A percentile compares a stretch with the other conserved stretches of the same genome.
Evolutionary conservation across 2,113 vertebrate genomes (phyloP).

Genomic region (Amphilophus citrinellus): DNA sequence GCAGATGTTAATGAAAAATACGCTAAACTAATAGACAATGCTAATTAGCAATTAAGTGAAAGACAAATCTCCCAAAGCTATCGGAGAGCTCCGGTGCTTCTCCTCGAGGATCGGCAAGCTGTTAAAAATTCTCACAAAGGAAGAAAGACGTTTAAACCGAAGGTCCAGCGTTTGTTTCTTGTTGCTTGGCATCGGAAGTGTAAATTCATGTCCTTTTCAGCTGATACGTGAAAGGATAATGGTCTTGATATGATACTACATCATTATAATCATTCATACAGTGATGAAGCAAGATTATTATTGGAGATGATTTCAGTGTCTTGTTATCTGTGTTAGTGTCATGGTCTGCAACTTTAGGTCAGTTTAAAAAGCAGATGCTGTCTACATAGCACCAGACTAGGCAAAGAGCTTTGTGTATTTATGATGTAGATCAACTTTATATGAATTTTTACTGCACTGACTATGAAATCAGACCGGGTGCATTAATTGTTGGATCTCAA

Average conservation of each 20-base stretch:
- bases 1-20: constrained; percentile 43
- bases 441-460: background rate
- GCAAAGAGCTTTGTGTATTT: background rate
- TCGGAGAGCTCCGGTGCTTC: background rate
- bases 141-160: background rate
- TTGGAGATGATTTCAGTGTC: too few species aligned
- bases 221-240: background rate
- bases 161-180: background rate
- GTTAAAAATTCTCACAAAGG: background rate
- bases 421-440: background rate
- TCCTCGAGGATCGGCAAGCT: constrained; percentile 13
- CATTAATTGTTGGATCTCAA: background rate
- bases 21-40: constrained; percentile 20
- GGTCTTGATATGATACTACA: background rate
- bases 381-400: background rate
- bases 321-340: background rate
- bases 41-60: constrained; percentile 49
- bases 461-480: background rate
- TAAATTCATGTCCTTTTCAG: background rate
- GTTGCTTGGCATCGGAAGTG: background rate
- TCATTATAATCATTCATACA: background rate
- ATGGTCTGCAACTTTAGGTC: background rate
- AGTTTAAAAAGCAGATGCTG: background rate
- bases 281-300: too few species aligned
- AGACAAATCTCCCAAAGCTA: constrained; percentile 24